These are phyloP conservation scores for Alectura lathami DNA, from an alignment of 2,113 vertebrate genomes.

Conservation along the genomic window DNA sequence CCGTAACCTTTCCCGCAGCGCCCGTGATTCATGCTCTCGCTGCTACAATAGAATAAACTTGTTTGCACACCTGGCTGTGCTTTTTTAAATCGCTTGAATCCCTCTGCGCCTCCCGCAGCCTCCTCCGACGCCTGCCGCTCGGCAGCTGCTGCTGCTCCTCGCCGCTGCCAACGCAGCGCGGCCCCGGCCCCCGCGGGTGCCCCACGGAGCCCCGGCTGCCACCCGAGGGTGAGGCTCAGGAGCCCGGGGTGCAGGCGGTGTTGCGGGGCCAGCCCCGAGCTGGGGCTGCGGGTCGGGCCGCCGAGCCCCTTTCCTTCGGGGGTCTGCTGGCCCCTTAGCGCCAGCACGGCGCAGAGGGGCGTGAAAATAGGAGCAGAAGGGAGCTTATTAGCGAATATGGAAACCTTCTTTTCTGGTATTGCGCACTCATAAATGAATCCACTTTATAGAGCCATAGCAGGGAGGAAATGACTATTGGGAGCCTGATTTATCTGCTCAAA, in stretches of 20 bases:
- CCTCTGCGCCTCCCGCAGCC: not conserved
- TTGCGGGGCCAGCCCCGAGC: no score
- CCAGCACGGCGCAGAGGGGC: accelerated
- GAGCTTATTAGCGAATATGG: not conserved
- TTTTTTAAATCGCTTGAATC: conserved; percentile 45
- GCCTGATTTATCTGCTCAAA: conserved; percentile 60
- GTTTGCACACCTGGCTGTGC: conserved; percentile 63
- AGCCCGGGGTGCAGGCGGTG: no score
- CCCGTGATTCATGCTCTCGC: not conserved
- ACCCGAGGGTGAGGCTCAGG: no score
- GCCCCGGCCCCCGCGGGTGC: not conserved
- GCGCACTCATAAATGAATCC: not conserved
- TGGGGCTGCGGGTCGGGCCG: not conserved
- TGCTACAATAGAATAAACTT: conserved; percentile 26
- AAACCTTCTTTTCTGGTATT: conserved; percentile 3
- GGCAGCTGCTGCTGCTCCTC: not conserved
- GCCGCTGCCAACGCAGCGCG: not conserved
- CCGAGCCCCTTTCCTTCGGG: not conserved
- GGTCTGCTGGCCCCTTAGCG: not conserved
- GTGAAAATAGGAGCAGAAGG: not conserved
- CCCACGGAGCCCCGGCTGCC: no score
- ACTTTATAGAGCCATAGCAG: conserved; percentile 54
- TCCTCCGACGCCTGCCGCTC: not conserved
- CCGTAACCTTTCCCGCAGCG: not conserved
- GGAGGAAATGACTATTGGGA: not conserved